A percentile compares a stretch with the other conserved stretches of the same genome.
Conservation (phyloP, 2,797 vertebrate species). For the Philypnodon macrostomus region DNA sequence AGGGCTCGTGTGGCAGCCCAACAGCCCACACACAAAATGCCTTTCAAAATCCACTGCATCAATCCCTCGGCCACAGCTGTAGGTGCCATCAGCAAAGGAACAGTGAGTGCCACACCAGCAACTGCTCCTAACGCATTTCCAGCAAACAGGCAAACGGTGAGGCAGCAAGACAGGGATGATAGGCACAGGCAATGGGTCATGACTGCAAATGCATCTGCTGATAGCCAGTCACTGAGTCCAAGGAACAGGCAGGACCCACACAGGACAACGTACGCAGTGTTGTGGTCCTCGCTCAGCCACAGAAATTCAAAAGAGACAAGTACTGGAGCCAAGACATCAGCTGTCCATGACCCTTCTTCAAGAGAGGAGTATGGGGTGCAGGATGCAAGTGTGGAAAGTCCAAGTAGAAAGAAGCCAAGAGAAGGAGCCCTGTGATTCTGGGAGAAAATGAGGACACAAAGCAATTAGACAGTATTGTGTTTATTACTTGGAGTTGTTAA, state of each 20-base stretch:
- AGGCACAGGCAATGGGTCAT: slow-evolving; percentile 72
- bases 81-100: slow-evolving; percentile 64
- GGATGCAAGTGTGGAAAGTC: slow-evolving; percentile 46
- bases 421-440: slow-evolving; percentile 79
- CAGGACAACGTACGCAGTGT: slow-evolving; percentile 70
- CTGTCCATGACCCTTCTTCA: slow-evolving; percentile 66
- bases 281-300: slow-evolving; percentile 77
- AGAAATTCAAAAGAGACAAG: slow-evolving; percentile 75
- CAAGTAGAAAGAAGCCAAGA: slow-evolving; percentile 69
- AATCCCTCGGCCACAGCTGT: slow-evolving; percentile 38
- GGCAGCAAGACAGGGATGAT: slow-evolving; percentile 74
- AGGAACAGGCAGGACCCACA: slow-evolving; percentile 67
- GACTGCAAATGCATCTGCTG: slow-evolving; percentile 63
- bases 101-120: slow-evolving; percentile 66
- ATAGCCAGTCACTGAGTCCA: slow-evolving; percentile 68
- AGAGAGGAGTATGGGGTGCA: slow-evolving; percentile 43
- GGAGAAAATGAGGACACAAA: slow-evolving; percentile 12
- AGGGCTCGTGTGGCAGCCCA: slow-evolving; percentile 69
- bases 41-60: slow-evolving; percentile 63
- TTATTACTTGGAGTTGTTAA: too few species aligned
- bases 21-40: slow-evolving; percentile 67
- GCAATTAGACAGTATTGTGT: neutral
- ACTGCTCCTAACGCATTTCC: slow-evolving; percentile 66
- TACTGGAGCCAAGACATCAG: slow-evolving; percentile 62
- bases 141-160: slow-evolving; percentile 76